Percentiles rank a stretch among this genome's conserved stretches.
phyloP scores from a whole-genome alignment of 2,888 invertebrate genomes.

The Drosophila limbata region DNA sequence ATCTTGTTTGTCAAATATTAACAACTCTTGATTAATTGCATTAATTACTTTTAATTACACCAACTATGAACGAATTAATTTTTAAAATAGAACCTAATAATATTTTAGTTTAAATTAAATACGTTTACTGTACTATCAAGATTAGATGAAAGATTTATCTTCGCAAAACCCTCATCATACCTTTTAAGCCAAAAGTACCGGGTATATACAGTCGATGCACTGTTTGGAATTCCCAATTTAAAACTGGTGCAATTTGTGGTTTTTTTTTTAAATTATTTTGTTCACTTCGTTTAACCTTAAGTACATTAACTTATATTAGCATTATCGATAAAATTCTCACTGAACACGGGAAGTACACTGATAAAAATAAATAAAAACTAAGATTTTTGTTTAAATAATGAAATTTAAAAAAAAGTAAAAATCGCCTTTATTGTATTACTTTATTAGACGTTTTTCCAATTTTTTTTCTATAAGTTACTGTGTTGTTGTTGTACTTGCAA shows the following conservation, averaged over 20 bases:
- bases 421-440: too few species aligned
- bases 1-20: not conserved
- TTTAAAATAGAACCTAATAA: too few species aligned
- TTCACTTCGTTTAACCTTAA: constrained; percentile 1
- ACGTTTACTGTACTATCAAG: too few species aligned
- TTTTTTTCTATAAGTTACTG: too few species aligned
- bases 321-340: constrained; percentile 17
- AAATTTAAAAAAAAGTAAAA: too few species aligned
- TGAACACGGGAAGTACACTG: constrained; percentile 21
- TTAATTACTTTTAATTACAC: not conserved
- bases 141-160: not conserved
- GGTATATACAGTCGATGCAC: constrained; percentile 23
- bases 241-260: constrained; percentile 9
- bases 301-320: constrained; percentile 8
- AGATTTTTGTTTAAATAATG: not conserved
- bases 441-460: too few species aligned
- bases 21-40: not conserved
- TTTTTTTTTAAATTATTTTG: not conserved
- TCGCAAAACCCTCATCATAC: not conserved
- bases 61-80: not conserved
- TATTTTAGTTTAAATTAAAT: too few species aligned
- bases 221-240: constrained; percentile 2
- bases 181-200: not conserved
- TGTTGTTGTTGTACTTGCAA: too few species aligned
- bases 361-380: not conserved